Base-by-base conservation (phyloP, 92 coral and sea anemone genomes). In the Hydrozoanthus gracilis region DNA sequence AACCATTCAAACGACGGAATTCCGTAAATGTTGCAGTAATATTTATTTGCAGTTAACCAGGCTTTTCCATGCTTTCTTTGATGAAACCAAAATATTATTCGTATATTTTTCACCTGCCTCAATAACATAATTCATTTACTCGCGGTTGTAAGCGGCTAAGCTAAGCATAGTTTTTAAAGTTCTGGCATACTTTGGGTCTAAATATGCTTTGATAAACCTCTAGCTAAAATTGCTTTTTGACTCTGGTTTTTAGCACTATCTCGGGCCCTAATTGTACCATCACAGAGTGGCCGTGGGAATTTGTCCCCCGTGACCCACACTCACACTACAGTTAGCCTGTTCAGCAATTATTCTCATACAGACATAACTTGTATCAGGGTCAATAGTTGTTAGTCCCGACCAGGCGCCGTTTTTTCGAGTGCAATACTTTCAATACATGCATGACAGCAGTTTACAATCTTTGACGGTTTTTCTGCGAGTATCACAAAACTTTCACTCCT, bases 201-300 rank as follows among this genome's bases (percentile, higher is more conserved):
- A 27, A 2, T 16, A 3, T 58, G 12, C 15, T 58, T 11, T 58
- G 15, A 12, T 12, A 6, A 56, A 56, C 1, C 12, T 58, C 15
- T 11, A 8, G 64, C 16, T 58, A 5, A 58, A 58, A 11, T 58
- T 14, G 64, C 64, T 58, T 58, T 14, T 4, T 11, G 15, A 58
- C 64, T 58, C 15, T 58, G 12, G 8, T 58, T 14, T 58, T 58
- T 49, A 72, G 15, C 77, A 72, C 77, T 8, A 44, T 2, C 20
- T 14, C 35, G 46, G n/a, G 7, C 6, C 47, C 9, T 72, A 13
- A 45, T 72, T 49, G 8, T 67, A 14, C 72, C 13, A 67, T 7
- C n/a, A 11, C 64, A 72, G 48, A 45, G 47, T 45, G 54, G 77
- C 77, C 77, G 55, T 47, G 77, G 17, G 77, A 72, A 72, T 39